Percentiles rank a stretch among this genome's conserved stretches.
Evolutionary conservation across 2,797 vertebrate genomes (phyloP).

Genomic region (Aulostomus chinensis): DNA sequence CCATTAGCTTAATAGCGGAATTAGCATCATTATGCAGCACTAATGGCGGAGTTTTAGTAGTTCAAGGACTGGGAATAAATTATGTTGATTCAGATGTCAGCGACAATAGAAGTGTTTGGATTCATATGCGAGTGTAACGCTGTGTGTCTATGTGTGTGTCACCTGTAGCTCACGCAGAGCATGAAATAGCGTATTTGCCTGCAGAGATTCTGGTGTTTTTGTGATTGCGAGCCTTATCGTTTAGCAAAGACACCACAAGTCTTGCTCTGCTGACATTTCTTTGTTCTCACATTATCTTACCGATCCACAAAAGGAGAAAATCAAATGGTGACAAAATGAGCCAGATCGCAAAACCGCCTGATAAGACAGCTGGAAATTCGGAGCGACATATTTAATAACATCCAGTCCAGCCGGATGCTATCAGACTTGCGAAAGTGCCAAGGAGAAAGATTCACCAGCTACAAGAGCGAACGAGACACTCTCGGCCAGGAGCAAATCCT

Average conservation of each 20-base stretch:
- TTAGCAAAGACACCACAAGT: conserved; percentile 15
- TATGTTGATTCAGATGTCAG: conserved; percentile 16
- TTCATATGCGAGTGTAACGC: conserved; percentile 1
- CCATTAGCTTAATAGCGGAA: not conserved
- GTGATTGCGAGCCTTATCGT: conserved; percentile 16
- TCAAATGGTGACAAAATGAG: not conserved
- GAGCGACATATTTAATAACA: no score
- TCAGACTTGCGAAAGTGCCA: conserved; percentile 11
- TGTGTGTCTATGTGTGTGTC: no score
- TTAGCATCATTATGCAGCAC: not conserved
- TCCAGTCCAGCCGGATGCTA: conserved; percentile 13
- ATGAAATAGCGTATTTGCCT: conserved; percentile 38
- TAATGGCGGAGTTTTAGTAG: not conserved
- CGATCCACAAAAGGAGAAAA: conserved; percentile 14
- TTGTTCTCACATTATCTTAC: conserved; percentile 12
- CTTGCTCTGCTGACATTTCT: conserved; percentile 12
- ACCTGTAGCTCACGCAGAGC: conserved; percentile 43
- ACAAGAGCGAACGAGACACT: conserved; percentile 37
- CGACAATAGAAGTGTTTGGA: not conserved
- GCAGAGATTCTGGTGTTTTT: conserved; percentile 16
- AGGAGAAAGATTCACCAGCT: conserved; percentile 7
- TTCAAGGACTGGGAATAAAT: conserved; percentile 20
- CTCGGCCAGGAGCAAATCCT: conserved; percentile 43
- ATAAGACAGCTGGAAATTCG: no score
- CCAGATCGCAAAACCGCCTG: no score